Evolutionary conservation across 2,113 vertebrate genomes (phyloP).

Genomic region (Tetrao urogallus): DNA sequence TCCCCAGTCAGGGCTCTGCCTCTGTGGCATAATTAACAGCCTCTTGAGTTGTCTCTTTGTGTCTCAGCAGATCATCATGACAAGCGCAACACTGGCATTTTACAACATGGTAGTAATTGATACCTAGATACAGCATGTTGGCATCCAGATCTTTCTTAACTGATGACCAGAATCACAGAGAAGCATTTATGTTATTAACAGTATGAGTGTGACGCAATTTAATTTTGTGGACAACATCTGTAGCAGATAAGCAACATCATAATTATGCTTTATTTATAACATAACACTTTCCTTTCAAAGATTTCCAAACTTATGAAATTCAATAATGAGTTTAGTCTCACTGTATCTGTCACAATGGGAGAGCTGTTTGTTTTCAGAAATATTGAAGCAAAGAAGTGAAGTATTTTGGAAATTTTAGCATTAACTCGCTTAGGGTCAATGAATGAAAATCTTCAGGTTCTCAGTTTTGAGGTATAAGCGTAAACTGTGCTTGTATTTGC

Average conservation of each 20-base stretch:
- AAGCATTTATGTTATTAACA: not conserved
- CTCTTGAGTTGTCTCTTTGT: not conserved
- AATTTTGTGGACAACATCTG: not conserved
- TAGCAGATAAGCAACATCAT: not conserved
- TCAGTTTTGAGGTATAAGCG: not conserved
- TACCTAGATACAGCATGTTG: not conserved
- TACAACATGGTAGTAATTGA: not conserved
- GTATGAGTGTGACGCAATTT: not conserved
- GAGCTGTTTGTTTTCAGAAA: not conserved
- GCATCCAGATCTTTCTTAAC: not conserved
- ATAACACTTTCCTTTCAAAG: not conserved
- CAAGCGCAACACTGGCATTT: not conserved
- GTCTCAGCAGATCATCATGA: not conserved
- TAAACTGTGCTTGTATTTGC: not conserved
- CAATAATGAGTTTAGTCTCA: not conserved
- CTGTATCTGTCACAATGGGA: not conserved
- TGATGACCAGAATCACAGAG: not conserved
- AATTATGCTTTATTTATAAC: not conserved
- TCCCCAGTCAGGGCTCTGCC: not conserved
- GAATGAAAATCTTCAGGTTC: not conserved
- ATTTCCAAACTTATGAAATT: not conserved
- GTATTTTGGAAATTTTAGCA: not conserved
- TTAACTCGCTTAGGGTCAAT: not conserved
- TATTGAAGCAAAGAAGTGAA: slow-evolving; percentile 8
- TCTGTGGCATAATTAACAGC: not conserved